Evolutionary conservation across 2,888 invertebrate species (phyloP).

Genomic region (Epinotia nisella): DNA sequence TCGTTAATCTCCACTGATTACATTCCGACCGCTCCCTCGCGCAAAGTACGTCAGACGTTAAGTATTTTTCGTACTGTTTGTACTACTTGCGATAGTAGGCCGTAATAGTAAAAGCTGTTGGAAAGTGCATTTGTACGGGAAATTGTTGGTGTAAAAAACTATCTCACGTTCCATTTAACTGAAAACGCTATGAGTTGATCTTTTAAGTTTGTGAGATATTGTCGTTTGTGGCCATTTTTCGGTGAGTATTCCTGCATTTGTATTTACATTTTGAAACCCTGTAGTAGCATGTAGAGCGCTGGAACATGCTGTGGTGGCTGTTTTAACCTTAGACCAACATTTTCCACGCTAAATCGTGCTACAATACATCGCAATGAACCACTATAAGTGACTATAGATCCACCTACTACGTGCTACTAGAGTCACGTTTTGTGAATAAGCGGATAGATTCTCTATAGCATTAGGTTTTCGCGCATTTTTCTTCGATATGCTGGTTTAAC

Average conservation of each 20-base stretch:
- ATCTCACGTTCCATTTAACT: slow-evolving; percentile 74
- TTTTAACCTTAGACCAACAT: slow-evolving; percentile 8
- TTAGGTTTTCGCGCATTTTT: slow-evolving; percentile 46
- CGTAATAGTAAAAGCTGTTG: slow-evolving; percentile 83
- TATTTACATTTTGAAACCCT: slow-evolving; percentile 69
- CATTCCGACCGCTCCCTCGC: slow-evolving; percentile 82
- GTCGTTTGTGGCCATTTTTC: slow-evolving; percentile 81
- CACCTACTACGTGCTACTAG: slow-evolving; percentile 35
- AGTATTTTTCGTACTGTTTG: slow-evolving; percentile 82
- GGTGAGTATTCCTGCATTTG: slow-evolving; percentile 69
- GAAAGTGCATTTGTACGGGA: slow-evolving; percentile 80
- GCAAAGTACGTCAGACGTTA: slow-evolving; percentile 78
- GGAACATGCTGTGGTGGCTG: slow-evolving; percentile 40
- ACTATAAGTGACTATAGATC: slow-evolving; percentile 29
- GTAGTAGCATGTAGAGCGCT: slow-evolving; percentile 59
- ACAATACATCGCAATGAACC: slow-evolving; percentile 37
- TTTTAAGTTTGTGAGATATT: slow-evolving; percentile 65
- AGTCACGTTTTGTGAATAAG: slow-evolving; percentile 41
- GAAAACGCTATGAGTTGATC: slow-evolving; percentile 66
- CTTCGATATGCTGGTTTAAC: slow-evolving; percentile 3
- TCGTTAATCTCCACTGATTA: slow-evolving; percentile 64
- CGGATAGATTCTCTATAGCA: slow-evolving; percentile 38
- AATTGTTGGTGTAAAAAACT: slow-evolving; percentile 77
- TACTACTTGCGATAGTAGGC: slow-evolving; percentile 79
- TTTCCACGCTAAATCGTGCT: slow-evolving; percentile 22